Conservation (phyloP, 1,140 invertebrate genomes). For the Drosophila ercepeae region DNA sequence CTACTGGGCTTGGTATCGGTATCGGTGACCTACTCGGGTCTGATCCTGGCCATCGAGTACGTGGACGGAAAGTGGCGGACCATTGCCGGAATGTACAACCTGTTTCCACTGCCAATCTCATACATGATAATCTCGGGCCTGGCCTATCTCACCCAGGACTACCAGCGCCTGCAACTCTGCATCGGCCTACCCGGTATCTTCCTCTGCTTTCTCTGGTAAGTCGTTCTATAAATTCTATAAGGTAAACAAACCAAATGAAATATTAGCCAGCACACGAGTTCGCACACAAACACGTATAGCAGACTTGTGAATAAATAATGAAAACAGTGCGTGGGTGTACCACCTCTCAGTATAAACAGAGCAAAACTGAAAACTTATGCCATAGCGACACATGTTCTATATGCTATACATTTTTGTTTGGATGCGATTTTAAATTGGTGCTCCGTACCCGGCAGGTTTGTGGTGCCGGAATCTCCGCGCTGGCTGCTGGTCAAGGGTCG, state of each 20-base stretch:
- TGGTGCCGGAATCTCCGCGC: slow-evolving; percentile 93
- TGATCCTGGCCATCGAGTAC: slow-evolving; percentile 89
- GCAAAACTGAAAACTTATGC: slow-evolving; percentile 30
- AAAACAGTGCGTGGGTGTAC: slow-evolving; percentile 58
- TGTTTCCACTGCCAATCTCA: slow-evolving; percentile 89
- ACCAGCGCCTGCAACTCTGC: slow-evolving; percentile 89
- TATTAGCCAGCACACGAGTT: slow-evolving; percentile 8
- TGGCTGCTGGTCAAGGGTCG: slow-evolving; percentile 92
- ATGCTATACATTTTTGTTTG: slow-evolving; percentile 15
- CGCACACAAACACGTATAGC: slow-evolving; percentile 31
- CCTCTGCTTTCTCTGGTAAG: slow-evolving; percentile 88
- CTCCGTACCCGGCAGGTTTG: slow-evolving; percentile 85
- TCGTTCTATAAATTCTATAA: slow-evolving; percentile 4
- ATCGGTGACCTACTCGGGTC: slow-evolving; percentile 89
- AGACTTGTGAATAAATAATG: slow-evolving; percentile 50
- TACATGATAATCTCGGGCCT: slow-evolving; percentile 89
- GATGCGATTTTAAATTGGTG: background rate
- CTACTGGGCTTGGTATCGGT: slow-evolving; percentile 89
- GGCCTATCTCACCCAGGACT: slow-evolving; percentile 89
- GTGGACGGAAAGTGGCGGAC: slow-evolving; percentile 91
- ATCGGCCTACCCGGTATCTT: slow-evolving; percentile 89
- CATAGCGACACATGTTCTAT: slow-evolving; percentile 34
- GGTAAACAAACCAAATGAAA: slow-evolving; percentile 40
- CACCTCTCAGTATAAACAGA: slow-evolving; percentile 37
- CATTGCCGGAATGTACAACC: slow-evolving; percentile 89